A percentile compares a stretch with the other conserved stretches of the same genome.
Conservation (phyloP, 2,797 vertebrate species). For the Melanotaenia pygmaea region DNA sequence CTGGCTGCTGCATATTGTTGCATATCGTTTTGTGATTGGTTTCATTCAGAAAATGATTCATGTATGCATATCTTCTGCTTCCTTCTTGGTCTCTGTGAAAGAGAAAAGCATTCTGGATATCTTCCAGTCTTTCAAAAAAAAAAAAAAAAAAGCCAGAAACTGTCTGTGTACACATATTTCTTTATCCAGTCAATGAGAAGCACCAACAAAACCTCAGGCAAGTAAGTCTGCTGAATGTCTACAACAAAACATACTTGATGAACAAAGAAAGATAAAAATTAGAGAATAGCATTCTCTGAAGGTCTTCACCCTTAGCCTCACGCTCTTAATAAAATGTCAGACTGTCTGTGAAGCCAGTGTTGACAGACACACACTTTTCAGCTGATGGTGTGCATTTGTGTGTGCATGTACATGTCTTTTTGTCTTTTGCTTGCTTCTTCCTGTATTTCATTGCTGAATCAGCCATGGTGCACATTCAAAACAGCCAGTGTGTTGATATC, state of each 20-base stretch:
- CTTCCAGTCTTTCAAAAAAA: slow-evolving; percentile 11
- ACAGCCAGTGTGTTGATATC: too few species aligned
- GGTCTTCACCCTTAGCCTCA: slow-evolving; percentile 75
- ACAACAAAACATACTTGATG: background rate
- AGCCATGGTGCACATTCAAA: too few species aligned
- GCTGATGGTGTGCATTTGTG: slow-evolving; percentile 26
- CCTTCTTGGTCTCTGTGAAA: slow-evolving; percentile 21
- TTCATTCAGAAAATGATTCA: slow-evolving; percentile 20
- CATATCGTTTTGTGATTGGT: slow-evolving; percentile 45
- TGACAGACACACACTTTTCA: slow-evolving; percentile 54
- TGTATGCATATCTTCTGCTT: slow-evolving; percentile 18
- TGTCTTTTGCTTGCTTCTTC: slow-evolving; percentile 15
- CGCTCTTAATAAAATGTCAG: slow-evolving; percentile 72
- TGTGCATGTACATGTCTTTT: slow-evolving; percentile 16
- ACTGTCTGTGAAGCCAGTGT: slow-evolving; percentile 56
- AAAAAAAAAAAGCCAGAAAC: background rate
- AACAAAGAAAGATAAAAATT: slow-evolving; percentile 68
- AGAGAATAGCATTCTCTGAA: slow-evolving; percentile 70
- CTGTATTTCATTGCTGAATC: too few species aligned
- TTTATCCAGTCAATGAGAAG: background rate
- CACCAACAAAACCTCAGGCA: slow-evolving; percentile 27
- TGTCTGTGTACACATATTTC: background rate
- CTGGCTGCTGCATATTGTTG: slow-evolving; percentile 61
- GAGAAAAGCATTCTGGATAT: background rate
- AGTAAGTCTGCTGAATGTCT: slow-evolving; percentile 31